Base-by-base conservation (phyloP, 2,113 vertebrate genomes). In the Phocoena sinus region DNA sequence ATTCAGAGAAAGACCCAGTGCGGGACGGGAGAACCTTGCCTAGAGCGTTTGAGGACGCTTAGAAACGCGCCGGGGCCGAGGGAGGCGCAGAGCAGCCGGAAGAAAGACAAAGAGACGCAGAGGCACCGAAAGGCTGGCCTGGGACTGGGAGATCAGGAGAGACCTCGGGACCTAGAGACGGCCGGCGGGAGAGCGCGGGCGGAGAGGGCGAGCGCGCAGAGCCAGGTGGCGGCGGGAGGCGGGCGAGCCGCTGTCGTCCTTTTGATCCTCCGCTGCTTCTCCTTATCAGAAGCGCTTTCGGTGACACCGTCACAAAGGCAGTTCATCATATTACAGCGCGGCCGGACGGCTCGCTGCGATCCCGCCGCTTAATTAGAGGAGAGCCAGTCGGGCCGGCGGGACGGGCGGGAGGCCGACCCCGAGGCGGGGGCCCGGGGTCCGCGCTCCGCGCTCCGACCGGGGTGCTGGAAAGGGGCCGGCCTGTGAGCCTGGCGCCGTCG, bases 201-300 rank as follows among this genome's bases (percentile, higher is more conserved):
- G 4, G 93, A 58, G 74, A 56, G 73, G 41, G 76, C 74, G 56
- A 80, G 80, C 50, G 67, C 77, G 86, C 74, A 25, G 6, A 80
- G 96, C 82, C 84, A n/a, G 77, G 74, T 73, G 65, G 86, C 89
- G 73, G 77, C 79, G 71, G 96, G 95, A 92, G 94, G 89, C 65
- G 44, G 96, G 81, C 74, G 86, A 11, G 63, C 92, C n/a, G 36
- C 86, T 9, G 95, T 47, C 67, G 95, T 97, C 97, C 98, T 99
- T 99, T 99, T 99, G 99, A 99, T 99, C 99, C 99, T 97, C 97
- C 74, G 98, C 97, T 97, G 98, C 98, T 98, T 98, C 98, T 86
- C 98, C 99, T 99, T 99, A 98, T 99, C 99, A 98, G 99, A 99
- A 99, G 99, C 99, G 99, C 99, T 99, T 99, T 99, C 98, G 98